Evolutionary conservation across 1,140 invertebrate species (phyloP).

Genomic region (Drosophila bifasciata): DNA sequence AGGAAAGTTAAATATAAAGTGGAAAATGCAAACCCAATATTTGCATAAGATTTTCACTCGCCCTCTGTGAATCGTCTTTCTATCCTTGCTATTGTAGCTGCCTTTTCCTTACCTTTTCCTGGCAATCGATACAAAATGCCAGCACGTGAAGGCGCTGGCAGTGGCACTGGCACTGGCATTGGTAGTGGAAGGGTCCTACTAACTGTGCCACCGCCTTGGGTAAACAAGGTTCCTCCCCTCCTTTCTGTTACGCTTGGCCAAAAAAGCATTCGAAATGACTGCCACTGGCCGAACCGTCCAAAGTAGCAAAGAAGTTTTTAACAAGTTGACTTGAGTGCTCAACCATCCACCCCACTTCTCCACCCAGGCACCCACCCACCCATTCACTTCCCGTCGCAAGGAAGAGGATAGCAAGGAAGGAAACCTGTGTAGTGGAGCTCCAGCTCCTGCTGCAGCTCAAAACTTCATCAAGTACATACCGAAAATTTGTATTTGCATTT

Average conservation of each 20-base stretch:
- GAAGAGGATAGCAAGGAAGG: slow-evolving; percentile 1
- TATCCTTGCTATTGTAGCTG: slow-evolving; percentile 3
- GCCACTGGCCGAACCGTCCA: slow-evolving; percentile 18
- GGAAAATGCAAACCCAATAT: slow-evolving; percentile 79
- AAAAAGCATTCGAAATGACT: slow-evolving; percentile 54
- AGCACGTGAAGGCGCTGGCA: slow-evolving; percentile 38
- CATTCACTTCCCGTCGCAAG: slow-evolving; percentile 11
- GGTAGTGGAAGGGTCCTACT: slow-evolving; percentile 2
- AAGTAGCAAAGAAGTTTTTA: slow-evolving; percentile 62
- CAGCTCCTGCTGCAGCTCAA: slow-evolving; percentile 36
- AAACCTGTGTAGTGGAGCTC: too few relatives aligned
- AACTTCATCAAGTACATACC: slow-evolving; percentile 61
- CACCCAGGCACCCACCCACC: background rate
- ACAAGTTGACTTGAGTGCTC: slow-evolving; percentile 61
- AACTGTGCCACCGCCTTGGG: slow-evolving; percentile 47
- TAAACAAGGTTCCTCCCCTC: slow-evolving; percentile 45
- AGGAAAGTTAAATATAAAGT: slow-evolving; percentile 78
- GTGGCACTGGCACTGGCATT: background rate
- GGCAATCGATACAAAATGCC: slow-evolving; percentile 66
- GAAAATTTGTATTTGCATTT: slow-evolving; percentile 76
- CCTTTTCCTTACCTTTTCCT: slow-evolving; percentile 23
- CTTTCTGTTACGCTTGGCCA: slow-evolving; percentile 17
- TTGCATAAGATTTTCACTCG: slow-evolving; percentile 69
- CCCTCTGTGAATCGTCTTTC: slow-evolving; percentile 4
- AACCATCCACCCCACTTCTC: slow-evolving; percentile 4